Evolutionary conservation across 2,888 invertebrate species (phyloP), one percentile per base, ranked within the genome.

Genomic region (Tipula lateralis): DNA sequence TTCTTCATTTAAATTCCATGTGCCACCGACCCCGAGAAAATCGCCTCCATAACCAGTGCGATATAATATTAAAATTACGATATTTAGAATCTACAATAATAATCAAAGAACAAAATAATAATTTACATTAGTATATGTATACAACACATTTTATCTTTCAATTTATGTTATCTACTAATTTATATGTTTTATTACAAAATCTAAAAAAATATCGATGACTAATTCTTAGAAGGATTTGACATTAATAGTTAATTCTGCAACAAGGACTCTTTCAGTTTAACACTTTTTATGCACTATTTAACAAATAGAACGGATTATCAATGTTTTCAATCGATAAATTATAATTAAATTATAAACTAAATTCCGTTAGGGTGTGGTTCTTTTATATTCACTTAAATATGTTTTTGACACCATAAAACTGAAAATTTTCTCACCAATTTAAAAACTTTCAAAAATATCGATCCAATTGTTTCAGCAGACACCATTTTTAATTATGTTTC

Each of bases 1-100:
- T 89, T 96, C 95, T 89, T 96, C 96, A 87, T 96, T 96, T 84
- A 96, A 91, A 91, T 96, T 96, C 96, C 96, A 96, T 19, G 96
- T 96, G 85, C 96, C 96, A 83, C 96, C 96, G 84, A 96, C 95
- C 39, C 96, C 96, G 86, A 97, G 92, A 89, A 96, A 96, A 88
- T 94, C 93, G 1, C 96, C 96, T 86, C 94, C 93, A 91, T 94
- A 95, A 12, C 96, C 96, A 30, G 94, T 94, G 86, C 96, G 93
- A 90, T 97, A 96, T 7, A 96, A 91, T 85, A 96, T 93, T 84
- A 96, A 88, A 87, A 96, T 93, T 13, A 96, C 93, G 86, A 96
- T 91, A 90, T 96, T 96, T 84, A 96, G 88, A n/a, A 96, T 92
- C 96, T 96, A 91, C 39, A 91, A 91, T 86, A 85, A 83, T 85